Evolutionary conservation across 2,888 invertebrate genomes (phyloP), one percentile per base, ranked within the genome.

Genomic region (Patella pellucida): DNA sequence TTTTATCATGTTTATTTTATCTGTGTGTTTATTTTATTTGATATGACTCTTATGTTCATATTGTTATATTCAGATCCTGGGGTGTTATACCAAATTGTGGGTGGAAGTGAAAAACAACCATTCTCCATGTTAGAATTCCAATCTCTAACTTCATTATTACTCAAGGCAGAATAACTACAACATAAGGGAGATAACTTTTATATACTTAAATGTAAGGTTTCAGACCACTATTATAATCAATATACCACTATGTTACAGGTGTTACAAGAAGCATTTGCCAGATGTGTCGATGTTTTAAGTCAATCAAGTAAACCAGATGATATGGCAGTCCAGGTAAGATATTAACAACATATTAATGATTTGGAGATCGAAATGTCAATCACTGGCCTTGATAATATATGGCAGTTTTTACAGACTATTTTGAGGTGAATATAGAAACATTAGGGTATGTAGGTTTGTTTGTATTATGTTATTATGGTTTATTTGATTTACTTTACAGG

Each of bases 201-300:
- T 41, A 9, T 41, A 41, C 41, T 41, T 41, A 41, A 41, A 41
- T 41, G 9, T 41, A 41, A 41, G 41, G 41, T 41, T 41, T 41
- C 9, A 41, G 9, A 41, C 41, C 41, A 7, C 41, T 9, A 9
- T 41, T 7, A 41, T 31, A 41, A 41, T 9, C 7, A 41, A 7
- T 41, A 41, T 9, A 41, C 9, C 14, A 12, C 2, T 27, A 56
- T 73, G 1, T 86, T 85, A 7, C 82, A 92, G 92, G 91, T 92
- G 41, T 92, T 99, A 31, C 93, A 97, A 86, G 96, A 96, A 84
- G 98, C 99, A 0, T 96, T 98, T 90, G 94, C 96, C 0, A 94
- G 99, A 80, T 99, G 99, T 92, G 97, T 97, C 72, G 95, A 96
- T 50, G 96, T 99, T 31, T 92, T 99, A 79, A 95, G 94, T 78